A percentile compares a stretch with the other conserved stretches of the same genome.
Conservation (phyloP, 2,797 vertebrate genomes). For the Rhinichthys osculus region DNA sequence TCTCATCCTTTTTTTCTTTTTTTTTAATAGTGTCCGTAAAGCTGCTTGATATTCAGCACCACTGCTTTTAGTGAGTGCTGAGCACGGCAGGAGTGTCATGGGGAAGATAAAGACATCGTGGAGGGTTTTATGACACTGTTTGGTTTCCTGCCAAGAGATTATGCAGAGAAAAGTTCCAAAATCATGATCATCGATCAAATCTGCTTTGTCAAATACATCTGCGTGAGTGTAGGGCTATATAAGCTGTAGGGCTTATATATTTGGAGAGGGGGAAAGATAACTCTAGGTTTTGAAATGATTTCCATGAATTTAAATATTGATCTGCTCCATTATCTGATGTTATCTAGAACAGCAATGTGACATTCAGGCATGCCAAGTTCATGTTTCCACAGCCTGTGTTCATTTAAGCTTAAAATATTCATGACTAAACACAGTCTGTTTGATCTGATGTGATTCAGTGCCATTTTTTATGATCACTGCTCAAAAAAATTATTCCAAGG, state of each 20-base stretch:
- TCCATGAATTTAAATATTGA: conserved; percentile 46
- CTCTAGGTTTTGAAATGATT: conserved; percentile 38
- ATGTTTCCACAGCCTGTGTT: conserved; percentile 23
- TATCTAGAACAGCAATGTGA: conserved; percentile 23
- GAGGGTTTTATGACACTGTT: conserved; percentile 25
- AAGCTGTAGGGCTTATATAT: conserved; percentile 32
- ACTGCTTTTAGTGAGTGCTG: conserved; percentile 4
- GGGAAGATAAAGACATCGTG: conserved; percentile 28
- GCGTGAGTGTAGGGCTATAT: neutral
- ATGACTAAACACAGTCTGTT: conserved; percentile 4
- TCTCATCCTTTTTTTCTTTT: neutral
- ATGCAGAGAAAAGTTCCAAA: conserved; percentile 45
- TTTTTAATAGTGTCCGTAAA: neutral
- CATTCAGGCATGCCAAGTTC: conserved; percentile 34
- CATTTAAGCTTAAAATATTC: neutral
- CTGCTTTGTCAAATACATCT: conserved; percentile 41
- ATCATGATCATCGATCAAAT: conserved; percentile 49
- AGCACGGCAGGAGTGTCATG: neutral
- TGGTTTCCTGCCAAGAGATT: conserved; percentile 45
- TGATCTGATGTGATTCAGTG: neutral
- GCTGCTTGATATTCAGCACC: conserved; percentile 36
- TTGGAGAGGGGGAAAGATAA: conserved; percentile 13
- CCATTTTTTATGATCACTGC: neutral
- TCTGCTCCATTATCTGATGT: conserved; percentile 40
- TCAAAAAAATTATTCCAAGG: neutral